Conservation (phyloP, 2,888 invertebrate genomes). For the Sericinus montela region DNA sequence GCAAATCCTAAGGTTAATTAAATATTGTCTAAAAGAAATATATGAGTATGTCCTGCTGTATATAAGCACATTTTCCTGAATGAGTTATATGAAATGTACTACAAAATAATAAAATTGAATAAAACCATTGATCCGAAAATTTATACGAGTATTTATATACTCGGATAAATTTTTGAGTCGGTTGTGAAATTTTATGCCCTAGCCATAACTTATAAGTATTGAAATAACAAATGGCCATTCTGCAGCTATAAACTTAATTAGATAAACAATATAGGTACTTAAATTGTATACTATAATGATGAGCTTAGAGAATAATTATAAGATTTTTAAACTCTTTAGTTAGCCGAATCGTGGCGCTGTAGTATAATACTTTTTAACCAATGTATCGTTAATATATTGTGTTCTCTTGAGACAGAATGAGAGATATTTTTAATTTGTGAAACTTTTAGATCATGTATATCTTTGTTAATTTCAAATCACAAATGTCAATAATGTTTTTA, state of each 20-base stretch:
- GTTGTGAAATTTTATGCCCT: too few relatives aligned
- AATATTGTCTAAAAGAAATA: too few relatives aligned
- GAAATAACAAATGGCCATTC: too few relatives aligned
- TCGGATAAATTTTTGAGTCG: too few relatives aligned
- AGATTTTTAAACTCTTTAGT: slow-evolving; percentile 27
- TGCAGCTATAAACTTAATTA: slow-evolving; percentile 32
- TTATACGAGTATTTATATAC: too few relatives aligned
- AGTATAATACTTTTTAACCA: slow-evolving; percentile 33
- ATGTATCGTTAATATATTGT: slow-evolving; percentile 40
- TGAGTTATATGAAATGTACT: too few relatives aligned
- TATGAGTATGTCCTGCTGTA: too few relatives aligned
- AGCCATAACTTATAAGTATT: too few relatives aligned
- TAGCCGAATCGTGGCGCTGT: slow-evolving; percentile 40
- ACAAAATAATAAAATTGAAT: too few relatives aligned
- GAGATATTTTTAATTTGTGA: slow-evolving; percentile 26
- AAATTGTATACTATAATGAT: slow-evolving; percentile 25
- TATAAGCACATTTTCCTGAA: too few relatives aligned
- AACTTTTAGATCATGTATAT: slow-evolving; percentile 17
- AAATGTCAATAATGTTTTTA: slow-evolving; percentile 12
- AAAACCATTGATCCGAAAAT: too few relatives aligned
- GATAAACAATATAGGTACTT: slow-evolving; percentile 13
- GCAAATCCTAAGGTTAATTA: too few relatives aligned
- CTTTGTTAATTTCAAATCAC: slow-evolving; percentile 4
- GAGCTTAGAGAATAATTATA: slow-evolving; percentile 51
- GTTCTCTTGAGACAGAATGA: slow-evolving; percentile 41